These are phyloP conservation scores for Hyles vespertilio DNA, from an alignment of 1,140 invertebrate genomes.

Conservation along the genomic window DNA sequence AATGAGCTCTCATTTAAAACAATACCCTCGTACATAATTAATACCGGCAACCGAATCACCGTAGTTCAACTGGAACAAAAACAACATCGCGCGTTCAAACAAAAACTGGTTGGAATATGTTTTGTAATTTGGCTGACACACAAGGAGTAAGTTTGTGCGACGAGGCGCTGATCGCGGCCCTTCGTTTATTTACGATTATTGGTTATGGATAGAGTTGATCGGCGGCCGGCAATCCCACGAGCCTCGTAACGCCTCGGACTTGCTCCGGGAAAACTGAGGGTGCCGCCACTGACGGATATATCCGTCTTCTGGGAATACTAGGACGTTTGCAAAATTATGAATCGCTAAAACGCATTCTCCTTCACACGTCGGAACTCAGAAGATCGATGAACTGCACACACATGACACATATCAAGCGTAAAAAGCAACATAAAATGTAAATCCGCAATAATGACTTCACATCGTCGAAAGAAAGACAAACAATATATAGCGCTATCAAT, in stretches of 20 bases:
- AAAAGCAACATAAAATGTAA: not conserved
- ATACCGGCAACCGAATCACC: no score
- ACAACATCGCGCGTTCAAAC: no score
- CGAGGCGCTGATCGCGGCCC: slow-evolving; percentile 17
- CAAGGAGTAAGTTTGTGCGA: slow-evolving; percentile 1
- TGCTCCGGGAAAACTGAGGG: slow-evolving; percentile 36
- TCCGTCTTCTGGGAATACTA: slow-evolving; percentile 58
- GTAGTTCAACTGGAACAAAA: no score
- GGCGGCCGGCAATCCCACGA: slow-evolving; percentile 53
- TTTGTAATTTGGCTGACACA: slow-evolving; percentile 39
- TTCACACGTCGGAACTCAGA: not conserved
- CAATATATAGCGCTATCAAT: slow-evolving; percentile 38
- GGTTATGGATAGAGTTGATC: slow-evolving; percentile 69
- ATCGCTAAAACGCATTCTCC: slow-evolving; percentile 31
- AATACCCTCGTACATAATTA: no score
- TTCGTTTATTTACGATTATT: slow-evolving; percentile 71
- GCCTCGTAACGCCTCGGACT: slow-evolving; percentile 67
- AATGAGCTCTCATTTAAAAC: no score
- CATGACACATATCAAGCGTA: not conserved
- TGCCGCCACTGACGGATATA: slow-evolving; percentile 61
- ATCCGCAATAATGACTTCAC: not conserved
- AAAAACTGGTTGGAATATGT: no score
- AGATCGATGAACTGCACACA: not conserved
- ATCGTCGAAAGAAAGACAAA: slow-evolving; percentile 17
- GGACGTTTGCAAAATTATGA: slow-evolving; percentile 54